Conservation (phyloP, 2,797 vertebrate species). For the Catamblyrhynchus diadema region DNA sequence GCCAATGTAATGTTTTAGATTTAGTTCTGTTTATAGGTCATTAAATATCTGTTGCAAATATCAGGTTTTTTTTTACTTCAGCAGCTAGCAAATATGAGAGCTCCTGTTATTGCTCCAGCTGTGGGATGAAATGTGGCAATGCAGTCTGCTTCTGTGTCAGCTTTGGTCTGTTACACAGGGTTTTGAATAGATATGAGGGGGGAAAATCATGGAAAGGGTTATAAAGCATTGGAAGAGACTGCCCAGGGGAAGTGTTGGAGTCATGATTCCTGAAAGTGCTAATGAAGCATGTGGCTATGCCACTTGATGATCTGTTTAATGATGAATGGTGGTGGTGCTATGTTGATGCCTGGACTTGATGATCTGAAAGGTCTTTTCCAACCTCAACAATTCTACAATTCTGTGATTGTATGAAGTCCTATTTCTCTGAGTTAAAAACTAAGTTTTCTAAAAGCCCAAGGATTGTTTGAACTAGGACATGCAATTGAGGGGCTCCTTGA, state of each 20-base stretch:
- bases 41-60: not conserved
- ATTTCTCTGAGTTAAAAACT: not conserved
- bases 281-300: not conserved
- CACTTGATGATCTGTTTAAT: not conserved
- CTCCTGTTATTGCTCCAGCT: not conserved
- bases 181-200: not conserved
- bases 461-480: fast-evolving
- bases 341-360: not conserved
- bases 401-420: not conserved
- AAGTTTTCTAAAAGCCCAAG: not conserved
- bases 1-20: not conserved
- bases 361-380: not conserved
- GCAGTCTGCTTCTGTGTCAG: fast-evolving
- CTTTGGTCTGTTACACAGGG: not conserved
- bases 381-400: not conserved
- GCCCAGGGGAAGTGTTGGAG: not conserved
- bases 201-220: fast-evolving
- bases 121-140: not conserved
- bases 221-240: not conserved
- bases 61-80: not conserved
- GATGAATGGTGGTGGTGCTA: not conserved
- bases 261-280: not conserved
- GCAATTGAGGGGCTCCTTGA: not conserved
- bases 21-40: not conserved
- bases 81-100: not conserved